These are phyloP conservation scores for Elanus axillaris DNA, from an alignment of 2,113 vertebrate genomes.

Conservation along the genomic window DNA sequence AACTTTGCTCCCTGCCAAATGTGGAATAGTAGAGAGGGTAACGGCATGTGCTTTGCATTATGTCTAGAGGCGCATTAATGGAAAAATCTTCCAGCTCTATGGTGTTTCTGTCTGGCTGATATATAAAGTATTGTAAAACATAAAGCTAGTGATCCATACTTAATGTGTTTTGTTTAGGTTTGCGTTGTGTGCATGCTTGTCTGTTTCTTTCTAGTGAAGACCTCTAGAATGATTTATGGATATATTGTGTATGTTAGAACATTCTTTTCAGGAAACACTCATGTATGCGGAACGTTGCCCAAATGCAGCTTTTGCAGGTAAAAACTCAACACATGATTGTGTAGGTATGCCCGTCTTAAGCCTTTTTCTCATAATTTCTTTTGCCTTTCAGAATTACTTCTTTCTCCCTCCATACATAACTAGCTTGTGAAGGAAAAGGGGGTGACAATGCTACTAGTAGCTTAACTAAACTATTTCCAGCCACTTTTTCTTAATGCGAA, in stretches of 20 bases:
- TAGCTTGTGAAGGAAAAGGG: not conserved
- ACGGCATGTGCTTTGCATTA: conserved; percentile 84
- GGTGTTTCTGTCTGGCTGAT: not conserved
- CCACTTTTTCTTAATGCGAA: not conserved
- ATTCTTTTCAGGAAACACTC: not conserved
- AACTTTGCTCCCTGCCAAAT: conserved; percentile 71
- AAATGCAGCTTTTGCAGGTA: not conserved
- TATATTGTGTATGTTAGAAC: not conserved
- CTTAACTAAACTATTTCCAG: not conserved
- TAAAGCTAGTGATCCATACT: not conserved
- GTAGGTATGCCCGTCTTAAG: not conserved
- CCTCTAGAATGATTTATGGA: not conserved
- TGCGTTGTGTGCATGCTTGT: not conserved
- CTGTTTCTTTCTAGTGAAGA: not conserved
- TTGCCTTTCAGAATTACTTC: not conserved
- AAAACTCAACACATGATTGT: not conserved
- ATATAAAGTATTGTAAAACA: not conserved
- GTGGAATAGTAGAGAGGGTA: conserved; percentile 72
- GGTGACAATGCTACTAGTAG: not conserved
- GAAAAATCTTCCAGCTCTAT: conserved; percentile 63
- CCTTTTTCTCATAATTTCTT: not conserved
- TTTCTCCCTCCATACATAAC: accelerated
- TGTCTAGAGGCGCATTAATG: conserved; percentile 71
- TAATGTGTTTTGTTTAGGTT: not conserved
- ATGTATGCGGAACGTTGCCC: not conserved